Conservation (phyloP, 2,113 vertebrate genomes). For the Bostrychus sinensis region DNA sequence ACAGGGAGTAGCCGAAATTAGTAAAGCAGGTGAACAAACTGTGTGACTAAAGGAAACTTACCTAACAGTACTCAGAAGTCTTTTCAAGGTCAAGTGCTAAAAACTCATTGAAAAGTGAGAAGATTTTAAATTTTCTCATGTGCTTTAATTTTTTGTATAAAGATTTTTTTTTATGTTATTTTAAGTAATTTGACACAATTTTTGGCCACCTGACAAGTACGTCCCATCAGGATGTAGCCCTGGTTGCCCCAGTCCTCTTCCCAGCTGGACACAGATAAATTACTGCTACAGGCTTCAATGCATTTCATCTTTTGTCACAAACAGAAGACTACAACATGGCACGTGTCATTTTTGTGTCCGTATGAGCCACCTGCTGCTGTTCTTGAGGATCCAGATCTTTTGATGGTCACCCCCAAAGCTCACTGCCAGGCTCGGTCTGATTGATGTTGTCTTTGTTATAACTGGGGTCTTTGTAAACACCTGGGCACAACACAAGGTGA, state of each 20-base stretch:
- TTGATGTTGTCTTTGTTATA: conserved; percentile 87
- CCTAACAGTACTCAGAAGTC: no score
- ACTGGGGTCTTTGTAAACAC: conserved; percentile 88
- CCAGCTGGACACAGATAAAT: conserved; percentile 82
- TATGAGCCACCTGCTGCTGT: conserved; percentile 80
- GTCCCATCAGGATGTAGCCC: conserved; percentile 89
- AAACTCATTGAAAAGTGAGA: no score
- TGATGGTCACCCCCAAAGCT: conserved; percentile 85
- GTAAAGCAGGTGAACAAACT: no score
- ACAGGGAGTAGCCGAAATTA: no score
- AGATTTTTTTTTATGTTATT: no score
- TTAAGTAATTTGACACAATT: no score
- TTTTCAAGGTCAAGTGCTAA: no score
- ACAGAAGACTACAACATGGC: background rate
- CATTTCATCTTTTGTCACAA: conserved; percentile 15
- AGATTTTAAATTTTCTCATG: no score
- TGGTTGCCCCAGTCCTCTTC: conserved; percentile 87
- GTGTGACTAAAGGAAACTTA: no score
- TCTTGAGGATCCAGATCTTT: conserved; percentile 95
- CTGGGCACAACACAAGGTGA: conserved; percentile 59
- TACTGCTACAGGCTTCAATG: conserved; percentile 1
- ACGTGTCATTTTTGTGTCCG: conserved; percentile 13
- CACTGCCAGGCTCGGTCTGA: conserved; percentile 90
- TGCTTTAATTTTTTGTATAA: no score
- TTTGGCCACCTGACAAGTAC: no score